Evolutionary conservation across 2,113 vertebrate species (phyloP), one percentile per base, ranked within the genome.

Genomic region (Sigmodon hispidus): DNA sequence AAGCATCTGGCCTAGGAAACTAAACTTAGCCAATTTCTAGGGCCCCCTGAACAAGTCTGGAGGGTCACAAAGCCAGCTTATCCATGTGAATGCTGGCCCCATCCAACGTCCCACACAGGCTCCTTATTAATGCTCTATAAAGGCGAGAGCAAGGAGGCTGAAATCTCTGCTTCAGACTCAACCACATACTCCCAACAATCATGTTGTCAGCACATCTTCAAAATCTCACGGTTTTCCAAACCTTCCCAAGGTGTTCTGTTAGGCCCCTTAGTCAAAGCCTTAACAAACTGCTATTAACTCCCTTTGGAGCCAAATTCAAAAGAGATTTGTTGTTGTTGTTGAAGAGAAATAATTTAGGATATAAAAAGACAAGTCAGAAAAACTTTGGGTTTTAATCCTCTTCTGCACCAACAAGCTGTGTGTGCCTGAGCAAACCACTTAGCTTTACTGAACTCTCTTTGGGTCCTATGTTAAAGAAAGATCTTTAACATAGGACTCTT

Each of bases 1-100:
- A 92, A 92, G 86, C 52, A 90, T 88, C 92, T 89, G 40, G 70
- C 90, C 59, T 69, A 77, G 36, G 34, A 93, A 95, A 94, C 43
- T 87, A 80, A 87, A 48, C 1, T 69, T 93, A 70, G 59, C 36
- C 40, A 29, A 61, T 87, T 34, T 65, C 73, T 52, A 65, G 73
- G 69, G 70, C 80, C 40, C 52, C 67, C 43, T 69, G 22, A 43
- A n/a, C 17, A 43, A 29, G 67, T 63, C 73, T n/a, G 48, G 72
- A 93, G 52, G 59, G 73, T 92, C 26, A 45, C 1, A 29, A 43
- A 57, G 29, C 69, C 76, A 63, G 31, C 21, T 67, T 45, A 72
- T n/a, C 55, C 59, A 45, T 61, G 40, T 61, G 19, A 63, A 26
- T 26, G 22, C 31, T 79, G 36, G 9, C 2, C 21, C 16, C 57